phyloP scores from a whole-genome alignment of 2,888 invertebrate species.

The Pollenia labialis region DNA sequence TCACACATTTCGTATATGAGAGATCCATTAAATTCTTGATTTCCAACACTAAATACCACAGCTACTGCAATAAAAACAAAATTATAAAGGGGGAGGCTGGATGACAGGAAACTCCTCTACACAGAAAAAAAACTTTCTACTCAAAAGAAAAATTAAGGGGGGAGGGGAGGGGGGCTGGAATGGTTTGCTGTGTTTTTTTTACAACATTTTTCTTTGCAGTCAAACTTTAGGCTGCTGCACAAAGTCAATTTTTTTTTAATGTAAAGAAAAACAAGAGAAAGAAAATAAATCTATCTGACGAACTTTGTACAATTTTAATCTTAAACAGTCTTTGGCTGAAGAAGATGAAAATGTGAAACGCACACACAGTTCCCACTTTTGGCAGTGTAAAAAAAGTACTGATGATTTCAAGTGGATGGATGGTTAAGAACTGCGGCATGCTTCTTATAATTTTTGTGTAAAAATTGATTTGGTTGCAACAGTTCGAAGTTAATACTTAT shows the following conservation, averaged over 20 bases:
- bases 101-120: slow-evolving; percentile 2
- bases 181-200: background rate
- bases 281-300: slow-evolving; percentile 4
- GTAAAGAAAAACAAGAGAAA: background rate
- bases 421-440: background rate
- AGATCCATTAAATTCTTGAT: slow-evolving; percentile 58
- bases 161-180: background rate
- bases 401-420: slow-evolving; percentile 25
- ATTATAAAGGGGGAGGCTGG: background rate
- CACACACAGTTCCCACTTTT: background rate
- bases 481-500: slow-evolving; percentile 39
- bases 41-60: slow-evolving; percentile 35
- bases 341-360: slow-evolving; percentile 5
- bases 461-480: slow-evolving; percentile 37
- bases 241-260: slow-evolving; percentile 12
- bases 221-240: background rate
- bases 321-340: slow-evolving; percentile 27
- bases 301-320: slow-evolving; percentile 47
- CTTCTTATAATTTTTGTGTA: slow-evolving; percentile 16
- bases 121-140: slow-evolving; percentile 48
- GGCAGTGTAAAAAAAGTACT: slow-evolving; percentile 2
- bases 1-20: slow-evolving; percentile 26
- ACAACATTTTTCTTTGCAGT: background rate
- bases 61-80: slow-evolving; percentile 9
- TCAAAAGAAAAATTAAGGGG: background rate